phyloP scores from a whole-genome alignment of 2,113 vertebrate species.

The Ariopsis seemanni region DNA sequence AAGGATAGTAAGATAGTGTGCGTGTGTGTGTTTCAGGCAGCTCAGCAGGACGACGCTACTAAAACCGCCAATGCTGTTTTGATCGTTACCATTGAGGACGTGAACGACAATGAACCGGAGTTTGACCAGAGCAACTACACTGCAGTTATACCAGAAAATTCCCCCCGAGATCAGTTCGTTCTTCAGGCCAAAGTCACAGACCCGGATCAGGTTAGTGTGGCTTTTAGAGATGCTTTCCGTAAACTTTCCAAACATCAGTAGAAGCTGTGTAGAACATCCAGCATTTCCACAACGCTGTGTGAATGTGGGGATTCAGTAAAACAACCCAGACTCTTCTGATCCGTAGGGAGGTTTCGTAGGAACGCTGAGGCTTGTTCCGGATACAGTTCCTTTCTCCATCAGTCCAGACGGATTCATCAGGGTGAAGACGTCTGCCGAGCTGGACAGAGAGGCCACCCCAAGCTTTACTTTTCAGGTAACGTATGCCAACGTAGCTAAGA shows the following conservation, averaged over 20 bases:
- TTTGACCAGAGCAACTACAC: constrained; percentile 65
- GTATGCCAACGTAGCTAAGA: background rate
- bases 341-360: constrained; percentile 78
- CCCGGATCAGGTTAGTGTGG: constrained; percentile 66
- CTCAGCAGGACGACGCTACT: constrained; percentile 67
- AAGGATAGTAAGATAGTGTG: background rate
- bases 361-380: constrained; percentile 61
- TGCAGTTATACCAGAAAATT: constrained; percentile 69
- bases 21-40: constrained; percentile 64
- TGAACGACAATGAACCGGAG: constrained; percentile 68
- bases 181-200: constrained; percentile 67
- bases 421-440: constrained; percentile 63
- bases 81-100: constrained; percentile 69
- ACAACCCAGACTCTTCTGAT: background rate
- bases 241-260: background rate
- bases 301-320: background rate
- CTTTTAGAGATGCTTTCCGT: background rate
- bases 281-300: background rate
- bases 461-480: constrained; percentile 50
- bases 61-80: constrained; percentile 73
- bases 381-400: constrained; percentile 70
- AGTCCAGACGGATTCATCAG: constrained; percentile 62
- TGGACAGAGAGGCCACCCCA: constrained; percentile 70
- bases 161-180: constrained; percentile 59
- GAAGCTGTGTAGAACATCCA: background rate